Base-by-base conservation (phyloP, 2,113 vertebrate species). In the Madoqua kirkii region DNA sequence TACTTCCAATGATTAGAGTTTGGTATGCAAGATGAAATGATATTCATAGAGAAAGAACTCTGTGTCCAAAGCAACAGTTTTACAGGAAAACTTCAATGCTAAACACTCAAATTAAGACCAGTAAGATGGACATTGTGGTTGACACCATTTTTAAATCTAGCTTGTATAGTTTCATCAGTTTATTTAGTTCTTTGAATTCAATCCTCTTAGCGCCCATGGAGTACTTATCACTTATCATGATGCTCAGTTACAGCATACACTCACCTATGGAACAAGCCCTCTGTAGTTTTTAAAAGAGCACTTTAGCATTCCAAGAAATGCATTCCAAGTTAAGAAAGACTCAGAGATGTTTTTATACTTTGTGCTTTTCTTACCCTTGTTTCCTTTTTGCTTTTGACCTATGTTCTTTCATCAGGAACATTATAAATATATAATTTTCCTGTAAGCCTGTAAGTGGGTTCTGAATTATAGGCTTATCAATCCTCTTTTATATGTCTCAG, bases 381-480 rank as follows among this genome's bases (percentile, higher is more conserved):
- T 97, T 97, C 48, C 43, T 90, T 97, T 95, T 96, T 97, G 89
- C 87, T 89, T 96, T 96, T 98, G 91, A 98, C 98, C 93, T 92
- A 84, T 96, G 71, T 96, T 97, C 96, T 97, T 97, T 97, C 64
- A 95, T 97, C 83, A 96, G 67, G 54, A 97, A 93, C 3, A 4
- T 94, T 93, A 97, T 97, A 97, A 97, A 97, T 97, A 97, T 29
- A 96, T 98, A 96, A 98, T 98, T 98, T 98, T 82, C 93, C 48
- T 93, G 15, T 94, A 95, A 95, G 91, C 90, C 88, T 74, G 67
- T 95, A 96, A 98, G 96, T 97, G 84, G 83, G 14, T 93, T 94
- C 95, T 97, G 97, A 98, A 97, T 97, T 97, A 97, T 89, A 95
- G 96, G 59, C 93, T 97, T 98, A 98, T 98, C 97, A 97, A 98